Evolutionary conservation across 2,113 vertebrate genomes (phyloP).

Genomic region (Poeciliopsis prolifica): DNA sequence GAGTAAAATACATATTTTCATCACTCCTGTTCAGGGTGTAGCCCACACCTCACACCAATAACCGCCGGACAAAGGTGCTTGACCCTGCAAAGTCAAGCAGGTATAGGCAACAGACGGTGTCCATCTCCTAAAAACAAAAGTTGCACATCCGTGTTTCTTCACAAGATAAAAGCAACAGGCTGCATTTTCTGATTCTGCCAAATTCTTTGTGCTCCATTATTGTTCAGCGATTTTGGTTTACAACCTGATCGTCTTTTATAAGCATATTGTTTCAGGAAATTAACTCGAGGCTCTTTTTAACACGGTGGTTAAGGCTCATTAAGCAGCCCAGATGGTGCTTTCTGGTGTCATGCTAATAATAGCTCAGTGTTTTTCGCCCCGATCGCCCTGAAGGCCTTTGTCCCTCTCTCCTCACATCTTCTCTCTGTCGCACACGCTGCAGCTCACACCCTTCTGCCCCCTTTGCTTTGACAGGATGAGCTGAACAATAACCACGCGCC

Average conservation of each 20-base stretch:
- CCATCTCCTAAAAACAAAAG: neutral
- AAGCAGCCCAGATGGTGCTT: slow-evolving; percentile 78
- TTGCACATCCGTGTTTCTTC: neutral
- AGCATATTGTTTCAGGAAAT: slow-evolving; percentile 74
- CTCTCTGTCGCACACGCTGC: slow-evolving; percentile 38
- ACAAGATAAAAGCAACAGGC: neutral
- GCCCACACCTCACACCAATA: no score
- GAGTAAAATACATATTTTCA: no score
- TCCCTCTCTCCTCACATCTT: slow-evolving; percentile 55
- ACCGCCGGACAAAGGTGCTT: no score
- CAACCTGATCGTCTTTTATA: slow-evolving; percentile 56
- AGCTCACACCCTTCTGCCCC: slow-evolving; percentile 39
- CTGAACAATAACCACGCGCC: slow-evolving; percentile 74
- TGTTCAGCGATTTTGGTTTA: slow-evolving; percentile 47
- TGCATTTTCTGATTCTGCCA: slow-evolving; percentile 22
- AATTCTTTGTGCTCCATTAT: slow-evolving; percentile 17
- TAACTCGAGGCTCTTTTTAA: slow-evolving; percentile 65
- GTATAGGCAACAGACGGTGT: no score
- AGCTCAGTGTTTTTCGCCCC: slow-evolving; percentile 63
- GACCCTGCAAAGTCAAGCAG: no score
- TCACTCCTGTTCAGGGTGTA: no score
- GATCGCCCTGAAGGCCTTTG: slow-evolving; percentile 63
- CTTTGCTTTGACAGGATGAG: slow-evolving; percentile 54
- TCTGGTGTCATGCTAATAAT: slow-evolving; percentile 74
- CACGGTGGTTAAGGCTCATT: slow-evolving; percentile 65